Conservation (phyloP, 2,113 vertebrate species). For the Hydrolagus affinis region DNA sequence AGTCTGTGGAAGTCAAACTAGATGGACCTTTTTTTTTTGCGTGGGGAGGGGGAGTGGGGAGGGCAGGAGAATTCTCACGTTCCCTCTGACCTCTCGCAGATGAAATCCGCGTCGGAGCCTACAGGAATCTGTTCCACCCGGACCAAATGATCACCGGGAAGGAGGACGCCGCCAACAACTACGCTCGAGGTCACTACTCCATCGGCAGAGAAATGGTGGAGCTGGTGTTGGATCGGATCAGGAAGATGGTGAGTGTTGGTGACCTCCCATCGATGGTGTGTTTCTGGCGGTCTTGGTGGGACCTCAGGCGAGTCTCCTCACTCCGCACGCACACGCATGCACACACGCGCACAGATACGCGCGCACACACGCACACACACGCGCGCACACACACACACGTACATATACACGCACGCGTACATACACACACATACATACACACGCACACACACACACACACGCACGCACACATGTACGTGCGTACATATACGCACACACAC, state of each 20-base stretch:
- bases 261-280: not conserved
- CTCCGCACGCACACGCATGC: too few relatives aligned
- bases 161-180: conserved; percentile 69
- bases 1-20: conserved; percentile 44
- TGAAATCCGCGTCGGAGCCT: conserved; percentile 58
- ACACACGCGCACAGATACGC: too few relatives aligned
- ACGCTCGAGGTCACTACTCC: conserved; percentile 66
- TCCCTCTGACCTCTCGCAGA: conserved; percentile 45
- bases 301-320: too few relatives aligned
- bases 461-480: too few relatives aligned
- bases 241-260: conserved; percentile 57
- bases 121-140: conserved; percentile 63
- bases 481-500: too few relatives aligned
- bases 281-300: too few relatives aligned
- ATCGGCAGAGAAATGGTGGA: conserved; percentile 69
- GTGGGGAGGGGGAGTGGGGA: fast-evolving
- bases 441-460: too few relatives aligned
- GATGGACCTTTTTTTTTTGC: conserved; percentile 39
- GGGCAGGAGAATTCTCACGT: not conserved
- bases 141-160: conserved; percentile 67
- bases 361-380: too few relatives aligned
- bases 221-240: conserved; percentile 59
- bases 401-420: too few relatives aligned
- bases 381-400: too few relatives aligned
- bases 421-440: too few relatives aligned